phyloP scores from a whole-genome alignment of 2,113 vertebrate genomes.

The Thermophis baileyi region DNA sequence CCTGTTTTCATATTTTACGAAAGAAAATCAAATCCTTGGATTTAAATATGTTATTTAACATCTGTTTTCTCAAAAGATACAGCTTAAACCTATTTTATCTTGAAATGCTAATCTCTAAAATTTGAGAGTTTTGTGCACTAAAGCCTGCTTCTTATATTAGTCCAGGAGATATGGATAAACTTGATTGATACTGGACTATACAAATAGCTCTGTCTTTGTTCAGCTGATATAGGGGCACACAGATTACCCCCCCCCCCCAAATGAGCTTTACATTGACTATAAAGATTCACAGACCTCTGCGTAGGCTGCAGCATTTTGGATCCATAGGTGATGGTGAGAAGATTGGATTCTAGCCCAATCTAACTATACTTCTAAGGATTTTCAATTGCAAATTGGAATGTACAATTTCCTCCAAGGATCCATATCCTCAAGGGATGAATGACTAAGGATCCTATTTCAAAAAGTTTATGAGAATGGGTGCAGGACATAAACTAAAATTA shows the following conservation, averaged over 20 bases:
- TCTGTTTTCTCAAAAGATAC: background rate
- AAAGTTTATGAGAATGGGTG: background rate
- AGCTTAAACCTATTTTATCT: background rate
- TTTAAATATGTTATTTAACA: background rate
- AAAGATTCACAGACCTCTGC: background rate
- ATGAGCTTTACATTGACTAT: background rate
- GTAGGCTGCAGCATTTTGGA: background rate
- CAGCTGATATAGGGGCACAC: background rate
- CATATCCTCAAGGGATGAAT: background rate
- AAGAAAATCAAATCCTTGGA: background rate
- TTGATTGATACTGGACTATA: background rate
- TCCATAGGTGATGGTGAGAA: background rate
- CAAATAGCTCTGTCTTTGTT: background rate
- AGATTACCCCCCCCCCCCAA: background rate
- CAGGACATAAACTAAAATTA: background rate
- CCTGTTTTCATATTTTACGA: background rate
- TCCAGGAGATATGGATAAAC: background rate
- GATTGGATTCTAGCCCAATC: background rate
- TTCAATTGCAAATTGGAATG: background rate
- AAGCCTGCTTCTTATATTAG: background rate
- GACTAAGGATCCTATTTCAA: background rate
- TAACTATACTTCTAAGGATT: background rate
- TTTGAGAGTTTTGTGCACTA: background rate
- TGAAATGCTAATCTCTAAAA: background rate
- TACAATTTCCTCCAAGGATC: background rate